phyloP scores from a whole-genome alignment of 1,140 invertebrate species.

The Neodiprion pinetum region DNA sequence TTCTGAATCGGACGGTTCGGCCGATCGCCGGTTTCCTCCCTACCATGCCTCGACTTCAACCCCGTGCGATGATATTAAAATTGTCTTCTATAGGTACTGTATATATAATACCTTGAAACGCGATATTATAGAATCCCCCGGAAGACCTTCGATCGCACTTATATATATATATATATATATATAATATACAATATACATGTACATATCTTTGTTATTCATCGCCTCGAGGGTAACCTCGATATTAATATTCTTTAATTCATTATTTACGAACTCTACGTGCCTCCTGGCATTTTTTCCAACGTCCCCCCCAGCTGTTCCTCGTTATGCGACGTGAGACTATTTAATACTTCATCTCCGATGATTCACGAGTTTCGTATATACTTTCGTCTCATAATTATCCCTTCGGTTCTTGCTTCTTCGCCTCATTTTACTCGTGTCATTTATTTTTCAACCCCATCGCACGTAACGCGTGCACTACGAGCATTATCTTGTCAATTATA shows the following conservation, averaged over 20 bases:
- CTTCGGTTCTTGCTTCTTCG: no score
- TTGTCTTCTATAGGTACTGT: conserved; percentile 43
- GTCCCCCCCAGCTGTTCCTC: not conserved
- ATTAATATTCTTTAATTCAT: not conserved
- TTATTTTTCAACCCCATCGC: no score
- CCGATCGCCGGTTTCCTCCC: not conserved
- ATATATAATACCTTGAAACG: not conserved
- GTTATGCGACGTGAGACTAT: no score
- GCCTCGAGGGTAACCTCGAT: not conserved
- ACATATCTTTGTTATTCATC: not conserved
- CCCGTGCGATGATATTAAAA: conserved; percentile 53
- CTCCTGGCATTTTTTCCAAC: not conserved
- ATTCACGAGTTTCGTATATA: no score
- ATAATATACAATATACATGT: not conserved
- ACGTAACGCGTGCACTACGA: no score
- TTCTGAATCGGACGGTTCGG: no score
- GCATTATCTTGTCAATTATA: no score
- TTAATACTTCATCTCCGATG: no score
- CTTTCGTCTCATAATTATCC: no score
- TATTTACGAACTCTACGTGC: not conserved
- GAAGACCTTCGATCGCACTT: no score
- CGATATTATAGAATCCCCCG: not conserved
- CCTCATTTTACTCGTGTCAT: no score
- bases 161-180: no score
- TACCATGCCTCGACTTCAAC: conserved; percentile 35